phyloP scores from a whole-genome alignment of 2,113 vertebrate species.

The human (Homo sapiens) region GRCh38 chrX:107060001-107060500 shows the following conservation, averaged over 20 bases:
- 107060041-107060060: neutral
- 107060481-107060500: neutral
- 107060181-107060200: neutral
- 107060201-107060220: neutral
- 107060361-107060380: neutral
- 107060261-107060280: neutral
- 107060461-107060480: neutral
- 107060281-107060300: neutral
- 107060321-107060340: neutral
- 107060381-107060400: neutral
- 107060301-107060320: neutral
- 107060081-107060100: neutral
- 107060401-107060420: neutral
- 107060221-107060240: constrained; percentile 16
- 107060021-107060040: neutral
- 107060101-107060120: neutral
- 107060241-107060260: neutral
- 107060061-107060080: neutral
- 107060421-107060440: neutral
- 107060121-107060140: constrained; percentile 5
- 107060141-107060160: neutral
- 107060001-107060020: neutral
- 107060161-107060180: constrained; percentile 10
- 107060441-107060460: too few species aligned
- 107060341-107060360: neutral